Base-by-base conservation (phyloP, 2,888 invertebrate species). In the Melinaea marsaeus region DNA sequence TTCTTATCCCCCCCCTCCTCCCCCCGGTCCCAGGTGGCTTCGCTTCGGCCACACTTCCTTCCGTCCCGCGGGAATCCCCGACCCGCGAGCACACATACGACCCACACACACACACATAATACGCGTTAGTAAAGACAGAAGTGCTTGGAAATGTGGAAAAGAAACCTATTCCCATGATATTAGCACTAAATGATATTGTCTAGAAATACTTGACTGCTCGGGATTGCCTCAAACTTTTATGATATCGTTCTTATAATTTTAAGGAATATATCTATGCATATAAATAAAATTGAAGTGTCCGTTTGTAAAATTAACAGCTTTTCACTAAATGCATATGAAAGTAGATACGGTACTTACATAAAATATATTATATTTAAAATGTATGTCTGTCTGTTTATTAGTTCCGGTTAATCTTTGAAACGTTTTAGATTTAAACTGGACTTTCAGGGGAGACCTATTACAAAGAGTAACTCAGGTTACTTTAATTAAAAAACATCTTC, bases 21-120 rank as follows among this genome's bases (percentile, higher is more conserved):
- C 69, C 67, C 69, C 67, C 69, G 80, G 83, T 88, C 90, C 88
- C 89, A 89, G 88, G 88, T 88, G 89, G 83, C 85, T 74, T 71
- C 72, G 79, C 80, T 84, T 81, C 83, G 86, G 88, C 88, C 88
- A 83, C 89, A 87, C 86, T 86, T 88, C 83, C 85, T 87, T 82
- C 79, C 77, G 79, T 86, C 90, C 81, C 86, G 57, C 64, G 87
- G 85, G 90, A 81, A 74, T 79, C 67, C 78, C 83, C 84, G 79
- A 78, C 83, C 81, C 84, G 77, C 72, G 77, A 80, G 76, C 81
- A 73, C 85, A 80, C 83, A 80, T 80, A 74, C 67, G 62, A 70
- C 67, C 66, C 65, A 72, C 69, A 70, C 74, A 72, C 76, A 72
- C 68, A 69, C 66, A 48, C 69, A 60, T 61, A 65, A 66, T 69